Evolutionary conservation across 2,888 invertebrate species (phyloP), one percentile per base, ranked within the genome.

Genomic region (Antheraea assamensis): DNA sequence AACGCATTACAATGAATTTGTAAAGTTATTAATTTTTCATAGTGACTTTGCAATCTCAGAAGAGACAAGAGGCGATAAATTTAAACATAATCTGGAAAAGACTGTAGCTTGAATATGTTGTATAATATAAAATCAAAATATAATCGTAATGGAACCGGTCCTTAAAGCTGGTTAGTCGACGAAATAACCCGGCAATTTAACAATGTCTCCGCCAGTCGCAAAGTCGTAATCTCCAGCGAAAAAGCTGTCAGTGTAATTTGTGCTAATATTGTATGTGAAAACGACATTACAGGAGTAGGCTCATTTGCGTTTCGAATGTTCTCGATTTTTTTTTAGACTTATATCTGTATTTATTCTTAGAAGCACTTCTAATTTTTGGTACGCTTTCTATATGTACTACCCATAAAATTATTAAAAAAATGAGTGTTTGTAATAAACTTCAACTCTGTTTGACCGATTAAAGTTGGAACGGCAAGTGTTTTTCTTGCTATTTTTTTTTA

Each of bases 101-200:
- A 21, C 19, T 64, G 30, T 30, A 17, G 0, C 17, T 17, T 15
- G 30, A 64, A 64, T 64, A 30, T 30, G 15, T 30, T 64, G 17
- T 17, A 64, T 27, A 27, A 27, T 4, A 61, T 61, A 27, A 15
- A 61, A 27, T 27, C 61, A 61, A 17, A 30, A 30, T 27, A 17
- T 30, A 4, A 4, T 68, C 68, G 30, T 4, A 64, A n/a, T 73
- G 17, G 72, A 64, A 66, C 74, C 64, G 71, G 74, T 73, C 68
- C 75, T 72, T 74, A 74, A 42, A 75, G 75, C 75, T 74, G 75
- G 76, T 76, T 75, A 76, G 78, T 74, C 76, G 76, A 78, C 76
- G 76, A 78, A 79, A 80, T 79, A 78, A 75, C 77, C 76, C 75
- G 75, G 73, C 72, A 75, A 79, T 80, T 78, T 78, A 77, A 76